Evolutionary conservation across 2,888 invertebrate genomes (phyloP), one percentile per base, ranked within the genome.

Genomic region (Leptinotarsa peninsularis): DNA sequence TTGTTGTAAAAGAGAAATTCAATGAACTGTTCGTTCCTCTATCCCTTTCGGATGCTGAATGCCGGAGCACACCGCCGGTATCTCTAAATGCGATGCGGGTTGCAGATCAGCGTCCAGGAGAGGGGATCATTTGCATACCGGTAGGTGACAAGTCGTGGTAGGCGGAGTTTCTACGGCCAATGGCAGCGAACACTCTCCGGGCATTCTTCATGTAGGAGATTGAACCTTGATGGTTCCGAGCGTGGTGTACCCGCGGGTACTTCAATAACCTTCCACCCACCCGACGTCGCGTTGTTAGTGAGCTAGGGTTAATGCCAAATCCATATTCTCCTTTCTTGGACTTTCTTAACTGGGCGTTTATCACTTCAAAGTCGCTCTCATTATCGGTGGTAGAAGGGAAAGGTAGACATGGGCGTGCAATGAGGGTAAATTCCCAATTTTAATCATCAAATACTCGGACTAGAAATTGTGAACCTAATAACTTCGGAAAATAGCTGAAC

Each of bases 91-190:
- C 76, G 76, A 81, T 77, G 82, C 82, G 82, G 80, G 82, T 81
- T 82, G 82, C 80, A 73, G 80, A 77, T 71, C 72, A 75, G 74
- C 75, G 74, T 72, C 66, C 75, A 74, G 74, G 76, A 76, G 78
- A 79, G 81, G 81, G 82, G 81, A 85, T 84, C 87, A 89, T 89
- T 89, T 89, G 88, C 89, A 89, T 89, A 88, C 88, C 88, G 88
- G 89, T 88, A 88, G 89, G 88, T 88, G 89, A 89, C 88, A 88
- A 88, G 87, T 88, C 86, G 87, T 86, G 86, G 86, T 80, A 81
- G 88, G 88, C 87, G 88, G 84, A 84, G 84, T 84, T 78, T 80
- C 73, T 76, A 81, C 85, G 83, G 81, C 88, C 88, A 88, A 88
- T 88, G 83, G 84, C 83, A 79, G 80, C 78, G 79, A 79, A 81